phyloP scores from a whole-genome alignment of 2,888 invertebrate species.

The Xanthorhoe designata region DNA sequence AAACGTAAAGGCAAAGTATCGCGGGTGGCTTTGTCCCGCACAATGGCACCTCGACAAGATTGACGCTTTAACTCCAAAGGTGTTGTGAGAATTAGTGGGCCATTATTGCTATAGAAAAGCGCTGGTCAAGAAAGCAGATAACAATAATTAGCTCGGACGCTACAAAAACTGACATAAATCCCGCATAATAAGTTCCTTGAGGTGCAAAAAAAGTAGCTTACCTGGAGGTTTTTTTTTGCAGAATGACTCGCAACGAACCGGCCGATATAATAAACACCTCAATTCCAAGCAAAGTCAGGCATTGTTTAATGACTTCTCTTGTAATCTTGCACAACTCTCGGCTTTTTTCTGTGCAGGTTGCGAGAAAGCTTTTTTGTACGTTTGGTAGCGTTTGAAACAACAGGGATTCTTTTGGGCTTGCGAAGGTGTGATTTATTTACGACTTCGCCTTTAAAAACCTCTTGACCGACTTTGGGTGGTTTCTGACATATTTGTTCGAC shows the following conservation, averaged over 20 bases:
- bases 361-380: conserved; percentile 77
- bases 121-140: conserved; percentile 82
- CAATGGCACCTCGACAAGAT: conserved; percentile 69
- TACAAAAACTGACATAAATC: conserved; percentile 85
- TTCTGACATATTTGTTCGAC: conserved; percentile 60
- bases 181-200: conserved; percentile 80
- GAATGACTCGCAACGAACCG: conserved; percentile 70
- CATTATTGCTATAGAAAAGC: conserved; percentile 78
- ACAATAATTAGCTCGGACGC: conserved; percentile 83
- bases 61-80: conserved; percentile 79
- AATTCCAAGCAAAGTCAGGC: conserved; percentile 81
- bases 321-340: conserved; percentile 84
- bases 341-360: conserved; percentile 71
- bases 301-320: conserved; percentile 84
- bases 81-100: conserved; percentile 84
- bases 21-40: conserved; percentile 80
- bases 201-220: conserved; percentile 78
- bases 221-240: conserved; percentile 80
- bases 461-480: conserved; percentile 77
- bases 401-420: conserved; percentile 64
- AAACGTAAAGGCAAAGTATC: conserved; percentile 78
- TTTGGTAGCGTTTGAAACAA: conserved; percentile 84
- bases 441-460: conserved; percentile 73
- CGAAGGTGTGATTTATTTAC: conserved; percentile 85
- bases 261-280: conserved; percentile 84